phyloP scores from a whole-genome alignment of 2,888 invertebrate genomes.

The Timandra comae region DNA sequence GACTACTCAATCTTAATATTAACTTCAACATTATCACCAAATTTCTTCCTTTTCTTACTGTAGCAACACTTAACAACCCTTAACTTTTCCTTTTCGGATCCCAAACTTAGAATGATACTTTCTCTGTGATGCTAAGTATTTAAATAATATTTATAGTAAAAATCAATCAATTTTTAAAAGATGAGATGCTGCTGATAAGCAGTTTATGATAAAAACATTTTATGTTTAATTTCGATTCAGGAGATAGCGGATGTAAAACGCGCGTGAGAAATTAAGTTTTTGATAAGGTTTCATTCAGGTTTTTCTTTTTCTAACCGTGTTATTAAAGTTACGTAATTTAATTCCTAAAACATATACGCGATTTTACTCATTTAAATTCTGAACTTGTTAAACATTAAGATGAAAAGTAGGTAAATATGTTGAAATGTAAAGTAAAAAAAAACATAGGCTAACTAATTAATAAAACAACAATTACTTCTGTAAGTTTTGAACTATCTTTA shows the following conservation, averaged over 20 bases:
- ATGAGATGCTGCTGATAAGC: conserved; percentile 5
- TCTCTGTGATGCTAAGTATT: conserved; percentile 13
- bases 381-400: too few relatives aligned
- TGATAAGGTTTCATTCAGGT: too few relatives aligned
- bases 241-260: conserved; percentile 20
- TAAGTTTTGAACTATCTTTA: too few relatives aligned
- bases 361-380: too few relatives aligned
- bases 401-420: too few relatives aligned
- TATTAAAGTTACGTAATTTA: too few relatives aligned
- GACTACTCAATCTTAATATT: conserved; percentile 34
- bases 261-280: conserved; percentile 13
- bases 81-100: not conserved
- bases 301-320: too few relatives aligned
- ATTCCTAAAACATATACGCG: too few relatives aligned
- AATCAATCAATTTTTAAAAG: conserved; percentile 16
- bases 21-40: conserved; percentile 35
- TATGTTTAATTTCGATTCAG: conserved; percentile 22
- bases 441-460: too few relatives aligned
- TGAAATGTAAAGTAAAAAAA: too few relatives aligned
- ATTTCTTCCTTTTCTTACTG: conserved; percentile 1
- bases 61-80: not conserved
- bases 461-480: too few relatives aligned
- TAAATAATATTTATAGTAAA: conserved; percentile 5
- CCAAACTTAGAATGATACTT: not conserved
- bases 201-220: conserved; percentile 13